Evolutionary conservation across 2,888 invertebrate genomes (phyloP).

Genomic region (Phyllotreta cruciferae): DNA sequence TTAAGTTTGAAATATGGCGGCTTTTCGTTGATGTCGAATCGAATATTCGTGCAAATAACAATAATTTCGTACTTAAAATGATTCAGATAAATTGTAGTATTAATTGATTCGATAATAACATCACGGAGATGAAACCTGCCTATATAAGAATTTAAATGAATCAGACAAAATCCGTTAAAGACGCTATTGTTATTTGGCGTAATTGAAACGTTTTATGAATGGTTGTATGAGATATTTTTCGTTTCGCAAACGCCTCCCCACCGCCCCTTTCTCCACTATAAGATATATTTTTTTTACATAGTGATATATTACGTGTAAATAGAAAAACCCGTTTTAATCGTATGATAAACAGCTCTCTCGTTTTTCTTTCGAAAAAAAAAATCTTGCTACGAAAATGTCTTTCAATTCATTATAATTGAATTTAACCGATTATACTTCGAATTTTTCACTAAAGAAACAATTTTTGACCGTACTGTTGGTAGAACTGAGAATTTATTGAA

Average conservation of each 20-base stretch:
- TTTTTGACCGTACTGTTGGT: neutral
- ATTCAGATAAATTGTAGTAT: too few species aligned
- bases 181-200: too few species aligned
- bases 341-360: constrained; percentile 28
- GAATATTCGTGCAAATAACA: too few species aligned
- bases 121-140: too few species aligned
- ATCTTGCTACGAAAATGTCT: constrained; percentile 23
- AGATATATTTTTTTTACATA: constrained; percentile 19
- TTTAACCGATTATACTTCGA: too few species aligned
- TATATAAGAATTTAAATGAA: too few species aligned
- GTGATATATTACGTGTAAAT: constrained; percentile 9
- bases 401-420: constrained; percentile 3
- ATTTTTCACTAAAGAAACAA: neutral
- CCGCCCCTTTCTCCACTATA: neutral
- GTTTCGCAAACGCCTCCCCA: constrained; percentile 13
- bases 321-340: constrained; percentile 13
- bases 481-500: neutral
- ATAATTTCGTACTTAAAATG: too few species aligned
- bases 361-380: constrained; percentile 22
- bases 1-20: too few species aligned
- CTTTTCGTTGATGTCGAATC: too few species aligned
- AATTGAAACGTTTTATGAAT: neutral
- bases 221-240: constrained; percentile 15
- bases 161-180: too few species aligned
- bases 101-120: too few species aligned